Evolutionary conservation across 2,888 invertebrate species (phyloP).

Genomic region (Noctuana brunneofusca): DNA sequence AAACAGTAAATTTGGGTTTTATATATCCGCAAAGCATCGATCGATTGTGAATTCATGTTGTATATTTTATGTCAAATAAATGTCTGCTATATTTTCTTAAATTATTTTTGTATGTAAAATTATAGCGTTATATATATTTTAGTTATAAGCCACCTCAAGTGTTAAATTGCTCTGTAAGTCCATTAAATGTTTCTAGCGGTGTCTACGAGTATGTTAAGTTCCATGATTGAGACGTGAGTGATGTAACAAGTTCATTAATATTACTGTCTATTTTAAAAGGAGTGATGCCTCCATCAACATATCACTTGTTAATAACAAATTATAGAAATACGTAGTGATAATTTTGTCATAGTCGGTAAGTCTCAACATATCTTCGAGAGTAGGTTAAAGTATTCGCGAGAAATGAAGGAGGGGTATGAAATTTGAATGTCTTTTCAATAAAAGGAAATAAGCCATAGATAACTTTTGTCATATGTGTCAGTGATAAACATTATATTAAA

Average conservation of each 20-base stretch:
- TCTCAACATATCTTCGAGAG: conserved; percentile 69
- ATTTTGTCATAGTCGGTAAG: conserved; percentile 72
- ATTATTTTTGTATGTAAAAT: conserved; percentile 68
- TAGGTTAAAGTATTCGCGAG: conserved; percentile 49
- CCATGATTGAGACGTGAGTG: conserved; percentile 56
- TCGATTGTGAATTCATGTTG: conserved; percentile 24
- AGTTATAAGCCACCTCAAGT: conserved; percentile 76
- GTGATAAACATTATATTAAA: neutral
- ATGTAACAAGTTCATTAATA: conserved; percentile 60
- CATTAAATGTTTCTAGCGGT: conserved; percentile 59
- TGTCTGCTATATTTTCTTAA: conserved; percentile 63
- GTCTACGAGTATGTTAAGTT: conserved; percentile 51
- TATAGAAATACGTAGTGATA: conserved; percentile 73
- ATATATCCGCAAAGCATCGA: conserved; percentile 9
- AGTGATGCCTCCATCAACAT: conserved; percentile 80
- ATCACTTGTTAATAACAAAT: conserved; percentile 82
- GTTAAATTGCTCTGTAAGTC: conserved; percentile 73
- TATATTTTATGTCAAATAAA: conserved; percentile 60
- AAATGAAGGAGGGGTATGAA: conserved; percentile 37
- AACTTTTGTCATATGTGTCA: neutral
- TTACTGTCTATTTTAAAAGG: conserved; percentile 68
- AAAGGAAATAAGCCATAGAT: conserved; percentile 8
- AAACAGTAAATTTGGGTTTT: neutral
- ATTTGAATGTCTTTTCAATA: conserved; percentile 11
- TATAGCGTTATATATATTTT: conserved; percentile 59